These are phyloP conservation scores for Pristiophorus japonicus DNA, from an alignment of 2,113 vertebrate genomes.

Conservation along the genomic window DNA sequence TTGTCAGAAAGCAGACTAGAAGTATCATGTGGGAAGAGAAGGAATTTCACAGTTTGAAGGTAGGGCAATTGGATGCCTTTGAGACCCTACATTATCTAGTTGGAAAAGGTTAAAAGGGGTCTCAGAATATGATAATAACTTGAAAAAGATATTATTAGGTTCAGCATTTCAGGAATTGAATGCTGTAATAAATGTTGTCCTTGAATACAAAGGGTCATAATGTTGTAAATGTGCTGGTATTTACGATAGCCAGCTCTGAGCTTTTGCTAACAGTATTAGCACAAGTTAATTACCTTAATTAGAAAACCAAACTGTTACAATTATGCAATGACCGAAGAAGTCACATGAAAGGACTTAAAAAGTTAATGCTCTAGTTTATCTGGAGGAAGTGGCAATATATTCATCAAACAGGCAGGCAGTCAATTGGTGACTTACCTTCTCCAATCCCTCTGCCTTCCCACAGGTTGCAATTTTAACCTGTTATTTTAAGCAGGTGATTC, in stretches of 20 bases:
- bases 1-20: background rate
- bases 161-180: constrained; percentile 30
- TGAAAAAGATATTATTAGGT: constrained; percentile 33
- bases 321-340: background rate
- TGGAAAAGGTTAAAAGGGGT: constrained; percentile 34
- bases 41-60: background rate
- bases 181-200: constrained; percentile 36
- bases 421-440: background rate
- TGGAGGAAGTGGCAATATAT: background rate
- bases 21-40: background rate
- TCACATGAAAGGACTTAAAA: background rate
- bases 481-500: background rate
- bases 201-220: constrained; percentile 24
- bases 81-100: constrained; percentile 24
- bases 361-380: background rate
- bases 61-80: background rate
- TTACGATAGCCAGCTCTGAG: background rate
- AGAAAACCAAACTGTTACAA: background rate
- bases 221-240: constrained; percentile 18
- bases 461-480: background rate
- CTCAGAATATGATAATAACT: constrained; percentile 22
- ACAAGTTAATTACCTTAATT: constrained; percentile 30
- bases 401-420: background rate
- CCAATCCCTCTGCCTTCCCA: background rate
- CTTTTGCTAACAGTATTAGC: background rate